These are phyloP conservation scores for Podarcis cretensis DNA, from an alignment of 2,113 vertebrate species.

Conservation along the genomic window DNA sequence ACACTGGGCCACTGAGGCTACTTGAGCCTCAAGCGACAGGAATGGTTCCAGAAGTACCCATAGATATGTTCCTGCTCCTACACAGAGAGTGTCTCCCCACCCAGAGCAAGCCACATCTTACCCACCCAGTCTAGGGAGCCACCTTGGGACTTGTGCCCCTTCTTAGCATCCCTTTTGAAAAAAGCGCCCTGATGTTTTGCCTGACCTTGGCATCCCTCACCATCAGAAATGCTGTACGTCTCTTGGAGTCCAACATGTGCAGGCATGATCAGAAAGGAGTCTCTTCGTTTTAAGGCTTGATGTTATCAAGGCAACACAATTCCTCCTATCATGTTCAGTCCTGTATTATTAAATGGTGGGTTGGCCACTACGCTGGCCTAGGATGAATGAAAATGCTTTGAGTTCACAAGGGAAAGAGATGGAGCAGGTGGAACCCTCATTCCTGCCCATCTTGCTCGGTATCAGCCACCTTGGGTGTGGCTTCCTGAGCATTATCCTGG, in stretches of 20 bases:
- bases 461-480: not conserved
- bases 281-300: not conserved
- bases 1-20: no score
- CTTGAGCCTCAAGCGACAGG: no score
- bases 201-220: not conserved
- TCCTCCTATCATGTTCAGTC: not conserved
- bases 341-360: not conserved
- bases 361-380: constrained; percentile 2
- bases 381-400: not conserved
- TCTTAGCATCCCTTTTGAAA: not conserved
- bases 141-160: not conserved
- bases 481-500: not conserved
- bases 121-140: no score
- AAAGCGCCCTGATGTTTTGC: not conserved
- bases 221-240: not conserved
- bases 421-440: not conserved
- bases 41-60: no score
- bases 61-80: no score
- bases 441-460: not conserved
- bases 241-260: constrained; percentile 1
- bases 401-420: constrained; percentile 1
- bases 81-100: no score
- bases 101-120: no score
- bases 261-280: not conserved
- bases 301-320: constrained; percentile 7